Evolutionary conservation across 2,888 invertebrate species (phyloP), one percentile per base, ranked within the genome.

Genomic region (Carpatolechia fugitivella): DNA sequence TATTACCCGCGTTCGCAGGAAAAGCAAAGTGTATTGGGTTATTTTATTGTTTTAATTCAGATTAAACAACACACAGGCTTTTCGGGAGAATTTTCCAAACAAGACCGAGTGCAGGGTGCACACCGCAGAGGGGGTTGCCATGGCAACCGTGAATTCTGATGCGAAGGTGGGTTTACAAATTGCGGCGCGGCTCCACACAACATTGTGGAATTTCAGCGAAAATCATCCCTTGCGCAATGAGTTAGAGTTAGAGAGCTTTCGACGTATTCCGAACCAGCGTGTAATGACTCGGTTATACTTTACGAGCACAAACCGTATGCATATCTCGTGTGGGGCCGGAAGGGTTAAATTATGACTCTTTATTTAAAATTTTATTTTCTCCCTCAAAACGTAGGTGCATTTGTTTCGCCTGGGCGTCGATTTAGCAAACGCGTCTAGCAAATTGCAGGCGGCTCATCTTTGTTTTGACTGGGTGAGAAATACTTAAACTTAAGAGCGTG

Each of bases 101-200:
- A 80, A 75, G 74, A 72, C 80, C 71, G 77, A 76, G 74, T 74
- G 78, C 72, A 76, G 69, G 76, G 70, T 61, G 72, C 65, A 73
- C 73, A 76, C 80, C 80, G 61, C 80, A 76, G 68, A 78, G 87
- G 89, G 88, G 62, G 88, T 88, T 88, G 78, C 87, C 65, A 87
- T 86, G 81, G 78, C 61, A 73, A 89, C 88, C 66, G 65, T 63
- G 76, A 80, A 74, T 82, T 82, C 76, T 83, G 83, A 82, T 79
- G 76, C 72, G 66, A 75, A 80, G 82, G 82, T 82, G 41, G 52
- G 52, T 48, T 36, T 72, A 76, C 76, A 78, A 82, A 80, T 80
- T 78, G 73, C 73, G 70, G 67, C 67, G 66, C 69, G 61, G 71
- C 72, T 70, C 68, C 65, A 74, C 69, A 72, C 74, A 71, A 68